These are phyloP conservation scores for Garra rufa DNA, from an alignment of 2,113 vertebrate genomes.

Conservation along the genomic window DNA sequence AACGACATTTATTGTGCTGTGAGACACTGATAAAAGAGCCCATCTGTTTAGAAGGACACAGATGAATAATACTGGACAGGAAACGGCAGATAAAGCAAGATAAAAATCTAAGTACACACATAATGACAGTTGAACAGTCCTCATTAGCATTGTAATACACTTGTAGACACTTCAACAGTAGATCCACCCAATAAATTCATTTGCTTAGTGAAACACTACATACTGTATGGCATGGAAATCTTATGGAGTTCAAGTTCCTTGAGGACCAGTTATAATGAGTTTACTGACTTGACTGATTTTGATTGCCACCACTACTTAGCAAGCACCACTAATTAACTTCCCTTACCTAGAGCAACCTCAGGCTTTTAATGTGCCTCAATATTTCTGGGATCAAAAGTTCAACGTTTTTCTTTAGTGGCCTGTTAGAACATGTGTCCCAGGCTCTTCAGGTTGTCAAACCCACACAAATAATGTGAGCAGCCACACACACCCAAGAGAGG, in stretches of 20 bases:
- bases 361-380: constrained; percentile 51
- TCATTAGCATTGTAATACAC: constrained; percentile 55
- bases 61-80: background rate
- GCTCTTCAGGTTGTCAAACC: constrained; percentile 33
- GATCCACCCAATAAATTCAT: background rate
- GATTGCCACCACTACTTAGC: background rate
- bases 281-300: background rate
- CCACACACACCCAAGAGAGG: background rate
- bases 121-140: constrained; percentile 57
- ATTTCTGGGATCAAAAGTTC: constrained; percentile 63
- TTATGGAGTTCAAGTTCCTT: background rate
- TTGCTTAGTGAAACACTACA: background rate
- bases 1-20: background rate
- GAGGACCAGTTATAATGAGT: background rate
- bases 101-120: background rate
- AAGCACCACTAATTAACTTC: background rate
- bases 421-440: constrained; percentile 50
- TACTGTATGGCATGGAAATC: background rate
- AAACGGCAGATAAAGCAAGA: constrained; percentile 12
- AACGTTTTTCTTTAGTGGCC: constrained; percentile 41
- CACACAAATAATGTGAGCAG: constrained; percentile 6
- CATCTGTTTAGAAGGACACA: background rate
- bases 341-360: constrained; percentile 30
- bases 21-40: background rate
- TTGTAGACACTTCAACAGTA: background rate